phyloP scores from a whole-genome alignment of 2,113 vertebrate species.

The Clarias batrachus region DNA sequence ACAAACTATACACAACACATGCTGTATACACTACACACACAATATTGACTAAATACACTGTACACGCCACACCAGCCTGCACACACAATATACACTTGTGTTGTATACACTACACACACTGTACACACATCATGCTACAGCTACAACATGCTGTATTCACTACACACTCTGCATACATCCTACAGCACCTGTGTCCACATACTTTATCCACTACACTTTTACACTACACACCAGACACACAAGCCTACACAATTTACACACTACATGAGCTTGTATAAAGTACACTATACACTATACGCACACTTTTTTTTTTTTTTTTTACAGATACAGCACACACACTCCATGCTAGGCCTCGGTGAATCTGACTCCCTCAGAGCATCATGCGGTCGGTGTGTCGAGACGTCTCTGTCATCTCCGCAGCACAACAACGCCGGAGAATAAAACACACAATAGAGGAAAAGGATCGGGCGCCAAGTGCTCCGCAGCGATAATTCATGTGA shows the following conservation, averaged over 20 bases:
- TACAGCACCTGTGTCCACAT: too few relatives aligned
- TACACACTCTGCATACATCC: too few relatives aligned
- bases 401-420: slow-evolving; percentile 14
- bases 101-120: background rate
- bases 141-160: background rate
- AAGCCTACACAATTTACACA: too few relatives aligned
- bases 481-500: slow-evolving; percentile 56
- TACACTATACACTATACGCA: background rate
- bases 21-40: background rate
- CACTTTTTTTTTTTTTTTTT: too few relatives aligned
- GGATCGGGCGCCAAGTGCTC: background rate
- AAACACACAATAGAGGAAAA: slow-evolving; percentile 34
- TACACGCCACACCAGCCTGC: background rate
- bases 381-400: background rate
- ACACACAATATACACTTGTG: background rate
- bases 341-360: background rate
- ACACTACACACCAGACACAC: too few relatives aligned
- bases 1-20: background rate
- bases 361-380: background rate
- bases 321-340: background rate
- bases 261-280: background rate
- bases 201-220: too few relatives aligned
- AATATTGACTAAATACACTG: background rate
- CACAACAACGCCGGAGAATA: background rate
- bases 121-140: background rate